Evolutionary conservation across 2,797 vertebrate genomes (phyloP), one percentile per base, ranked within the genome.

Genomic region (Gallinago solitaria): DNA sequence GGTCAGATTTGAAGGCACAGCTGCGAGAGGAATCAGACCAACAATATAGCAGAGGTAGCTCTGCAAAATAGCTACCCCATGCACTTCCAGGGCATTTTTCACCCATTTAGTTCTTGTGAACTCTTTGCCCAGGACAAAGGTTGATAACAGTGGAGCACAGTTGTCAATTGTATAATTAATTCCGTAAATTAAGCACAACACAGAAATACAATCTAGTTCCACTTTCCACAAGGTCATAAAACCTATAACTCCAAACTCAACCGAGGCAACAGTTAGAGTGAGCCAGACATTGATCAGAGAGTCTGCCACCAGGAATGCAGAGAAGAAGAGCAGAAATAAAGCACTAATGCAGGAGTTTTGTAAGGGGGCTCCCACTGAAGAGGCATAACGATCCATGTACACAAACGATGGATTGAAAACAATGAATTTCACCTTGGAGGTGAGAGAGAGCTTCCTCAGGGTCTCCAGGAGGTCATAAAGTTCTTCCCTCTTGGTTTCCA

Each of bases 151-250:
- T 93, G 99, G 99, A 93, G 98, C 98, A 92, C 99, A 99, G 96
- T 99, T 99, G 98, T 99, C 99, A 61, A 99, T 99, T 21, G 99
- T 99, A 94, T 99, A 99, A 88, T 99, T 99, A 98, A 99, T 98
- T 83, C 99, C 99, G 32, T 99, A 99, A 95, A 99, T 99, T 96
- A 99, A 98, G 97, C 99, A 99, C 92, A 99, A 96, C 96, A 99
- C 99, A 48, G 99, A 99, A 97, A 99, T 98, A 97, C 99, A 99
- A 98, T 99, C 99, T 95, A 99, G 97, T 98, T 99, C 98, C 95
- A 99, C 99, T 61, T 98, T 99, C 99, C 99, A 99, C 82, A 99
- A 97, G 39, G 99, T 99, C 99, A 99, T 99, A 98, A 99, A 99
- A 96, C 99, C 99, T 97, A 99, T 98, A 92, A 99, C 99, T 71